These are phyloP conservation scores for Oscheius sp. DNA, from an alignment of 2,888 invertebrate species.

Conservation along the genomic window DNA sequence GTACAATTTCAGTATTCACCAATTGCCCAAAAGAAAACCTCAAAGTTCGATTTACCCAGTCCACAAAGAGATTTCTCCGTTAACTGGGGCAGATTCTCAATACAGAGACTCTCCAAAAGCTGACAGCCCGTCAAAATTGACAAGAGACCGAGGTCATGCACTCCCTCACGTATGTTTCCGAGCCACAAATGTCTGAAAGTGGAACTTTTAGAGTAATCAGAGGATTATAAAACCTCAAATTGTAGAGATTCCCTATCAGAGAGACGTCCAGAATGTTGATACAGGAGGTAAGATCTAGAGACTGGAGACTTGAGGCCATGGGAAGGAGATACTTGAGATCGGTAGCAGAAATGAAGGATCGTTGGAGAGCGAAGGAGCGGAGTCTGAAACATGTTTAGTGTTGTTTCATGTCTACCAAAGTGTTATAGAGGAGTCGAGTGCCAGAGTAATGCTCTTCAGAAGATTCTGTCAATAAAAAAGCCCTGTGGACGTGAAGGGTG, in stretches of 20 bases:
- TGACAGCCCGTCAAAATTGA: slow-evolving; percentile 5
- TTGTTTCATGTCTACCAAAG: neutral
- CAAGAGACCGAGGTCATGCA: slow-evolving; percentile 4
- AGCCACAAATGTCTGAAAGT: slow-evolving; percentile 9
- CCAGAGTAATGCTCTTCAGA: too few relatives aligned
- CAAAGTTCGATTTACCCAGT: neutral
- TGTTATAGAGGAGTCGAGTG: neutral
- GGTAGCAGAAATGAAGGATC: slow-evolving; percentile 21
- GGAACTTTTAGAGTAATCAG: neutral
- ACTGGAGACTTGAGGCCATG: neutral
- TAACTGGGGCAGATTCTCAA: slow-evolving; percentile 21
- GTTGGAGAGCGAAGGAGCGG: slow-evolving; percentile 17
- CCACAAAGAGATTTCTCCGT: slow-evolving; percentile 12
- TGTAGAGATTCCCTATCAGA: neutral
- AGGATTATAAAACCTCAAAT: neutral
- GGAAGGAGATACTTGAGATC: slow-evolving; percentile 2
- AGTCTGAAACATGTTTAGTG: slow-evolving; percentile 22
- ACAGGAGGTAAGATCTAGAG: slow-evolving; percentile 9
- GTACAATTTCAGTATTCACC: too few relatives aligned
- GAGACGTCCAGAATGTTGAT: slow-evolving; percentile 29
- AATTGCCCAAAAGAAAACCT: neutral
- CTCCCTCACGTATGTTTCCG: slow-evolving; percentile 27
- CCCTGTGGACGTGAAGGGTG: too few relatives aligned
- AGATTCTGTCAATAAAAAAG: too few relatives aligned
- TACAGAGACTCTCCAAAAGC: slow-evolving; percentile 5